Conservation (phyloP, 2,888 invertebrate genomes). For the Conops quadrifasciatus region DNA sequence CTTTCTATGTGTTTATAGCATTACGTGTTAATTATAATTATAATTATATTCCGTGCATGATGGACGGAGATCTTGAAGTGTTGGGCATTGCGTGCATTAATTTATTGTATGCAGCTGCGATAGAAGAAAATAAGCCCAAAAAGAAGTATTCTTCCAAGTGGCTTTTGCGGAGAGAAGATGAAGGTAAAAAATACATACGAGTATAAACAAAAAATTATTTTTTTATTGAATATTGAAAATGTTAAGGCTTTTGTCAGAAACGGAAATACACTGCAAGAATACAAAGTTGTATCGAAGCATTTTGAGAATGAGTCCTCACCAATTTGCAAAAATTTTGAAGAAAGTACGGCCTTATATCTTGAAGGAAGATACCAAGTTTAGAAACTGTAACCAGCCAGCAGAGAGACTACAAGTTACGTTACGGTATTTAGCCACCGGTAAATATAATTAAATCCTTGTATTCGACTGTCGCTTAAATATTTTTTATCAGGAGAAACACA, state of each 20-base stretch:
- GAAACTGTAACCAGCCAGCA: background rate
- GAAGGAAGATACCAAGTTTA: background rate
- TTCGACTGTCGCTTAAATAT: background rate
- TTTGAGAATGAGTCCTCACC: background rate
- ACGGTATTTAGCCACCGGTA: background rate
- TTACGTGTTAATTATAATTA: too few relatives aligned
- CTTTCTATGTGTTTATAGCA: too few relatives aligned
- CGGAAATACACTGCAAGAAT: background rate
- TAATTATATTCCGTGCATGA: background rate
- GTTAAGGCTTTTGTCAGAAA: background rate
- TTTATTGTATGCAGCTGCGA: background rate
- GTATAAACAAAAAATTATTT: background rate
- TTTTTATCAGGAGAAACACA: background rate
- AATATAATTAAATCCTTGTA: background rate
- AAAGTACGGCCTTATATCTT: background rate
- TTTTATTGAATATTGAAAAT: background rate
- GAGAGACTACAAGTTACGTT: background rate
- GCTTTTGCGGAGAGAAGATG: background rate
- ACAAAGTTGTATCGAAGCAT: background rate
- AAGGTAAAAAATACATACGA: background rate
- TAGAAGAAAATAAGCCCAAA: background rate
- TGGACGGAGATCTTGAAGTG: background rate
- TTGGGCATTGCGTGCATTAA: background rate
- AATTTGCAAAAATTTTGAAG: background rate
- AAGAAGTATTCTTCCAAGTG: background rate